Conservation (phyloP, 2,888 invertebrate genomes). For the Standfussiana lucernea region DNA sequence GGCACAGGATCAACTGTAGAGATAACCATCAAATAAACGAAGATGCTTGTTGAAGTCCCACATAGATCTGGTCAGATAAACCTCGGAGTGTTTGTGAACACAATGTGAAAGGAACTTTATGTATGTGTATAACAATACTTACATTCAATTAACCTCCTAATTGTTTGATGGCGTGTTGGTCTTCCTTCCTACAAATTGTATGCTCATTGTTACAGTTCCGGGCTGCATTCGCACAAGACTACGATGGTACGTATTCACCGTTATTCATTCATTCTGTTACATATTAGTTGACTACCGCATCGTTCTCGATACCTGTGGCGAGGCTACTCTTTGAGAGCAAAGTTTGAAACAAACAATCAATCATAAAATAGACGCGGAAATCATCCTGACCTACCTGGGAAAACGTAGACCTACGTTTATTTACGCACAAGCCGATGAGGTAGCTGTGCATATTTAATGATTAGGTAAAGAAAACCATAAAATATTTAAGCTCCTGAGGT, state of each 20-base stretch:
- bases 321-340: constrained; percentile 37
- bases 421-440: not conserved
- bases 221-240: constrained; percentile 87
- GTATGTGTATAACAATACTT: constrained; percentile 72
- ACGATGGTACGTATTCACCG: constrained; percentile 85
- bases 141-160: constrained; percentile 76
- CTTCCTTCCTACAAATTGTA: constrained; percentile 80
- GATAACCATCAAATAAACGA: constrained; percentile 54
- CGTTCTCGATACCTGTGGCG: constrained; percentile 28
- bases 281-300: constrained; percentile 28
- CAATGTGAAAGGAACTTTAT: constrained; percentile 69
- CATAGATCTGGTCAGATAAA: constrained; percentile 64
- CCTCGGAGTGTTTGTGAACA: constrained; percentile 45
- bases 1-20: constrained; percentile 41
- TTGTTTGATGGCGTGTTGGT: constrained; percentile 77
- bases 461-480: constrained; percentile 6
- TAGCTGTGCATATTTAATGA: not conserved
- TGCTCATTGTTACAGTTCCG: constrained; percentile 88
- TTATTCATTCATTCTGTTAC: constrained; percentile 57
- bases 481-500: not conserved
- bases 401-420: not conserved
- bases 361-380: not conserved
- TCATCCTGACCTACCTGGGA: not conserved
- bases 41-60: constrained; percentile 56
- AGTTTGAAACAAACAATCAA: constrained; percentile 17